Percentiles rank a stretch among this genome's conserved stretches.
These are phyloP conservation scores for Calidris pugnax DNA, from an alignment of 2,113 vertebrate species.

Conservation along the genomic window DNA sequence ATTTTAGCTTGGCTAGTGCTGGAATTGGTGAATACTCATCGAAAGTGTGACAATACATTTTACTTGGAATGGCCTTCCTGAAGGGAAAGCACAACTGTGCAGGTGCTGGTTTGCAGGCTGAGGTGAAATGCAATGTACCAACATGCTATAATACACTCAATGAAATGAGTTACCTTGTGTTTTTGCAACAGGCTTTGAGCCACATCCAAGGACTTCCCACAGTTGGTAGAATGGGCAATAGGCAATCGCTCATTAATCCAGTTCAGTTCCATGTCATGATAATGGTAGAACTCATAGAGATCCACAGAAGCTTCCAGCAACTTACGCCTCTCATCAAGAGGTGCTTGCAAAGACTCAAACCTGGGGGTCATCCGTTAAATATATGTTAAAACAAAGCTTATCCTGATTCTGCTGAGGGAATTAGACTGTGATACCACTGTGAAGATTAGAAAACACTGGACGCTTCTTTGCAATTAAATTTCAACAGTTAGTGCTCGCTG, in stretches of 20 bases:
- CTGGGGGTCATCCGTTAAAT: conserved; percentile 60
- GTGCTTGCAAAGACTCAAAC: conserved; percentile 85
- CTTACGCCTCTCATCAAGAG: conserved; percentile 69
- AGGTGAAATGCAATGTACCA: neutral
- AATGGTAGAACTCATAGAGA: conserved; percentile 82
- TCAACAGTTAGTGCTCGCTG: neutral
- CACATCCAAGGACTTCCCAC: conserved; percentile 71
- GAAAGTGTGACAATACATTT: neutral
- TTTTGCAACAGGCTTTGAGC: conserved; percentile 80
- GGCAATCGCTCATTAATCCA: conserved; percentile 85
- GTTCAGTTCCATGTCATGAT: conserved; percentile 79
- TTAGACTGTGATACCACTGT: neutral
- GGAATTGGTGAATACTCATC: neutral
- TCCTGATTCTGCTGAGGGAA: neutral
- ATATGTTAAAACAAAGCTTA: neutral
- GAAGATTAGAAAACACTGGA: neutral
- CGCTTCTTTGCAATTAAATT: neutral
- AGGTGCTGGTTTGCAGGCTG: neutral
- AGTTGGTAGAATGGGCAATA: conserved; percentile 57
- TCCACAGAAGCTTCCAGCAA: conserved; percentile 80
- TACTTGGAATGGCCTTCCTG: neutral
- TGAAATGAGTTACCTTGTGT: conserved; percentile 78
- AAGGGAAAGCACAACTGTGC: neutral
- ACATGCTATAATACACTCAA: neutral
- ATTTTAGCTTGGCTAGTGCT: neutral